Evolutionary conservation across 2,888 invertebrate species (phyloP).

Genomic region (Calameuta pallipes): DNA sequence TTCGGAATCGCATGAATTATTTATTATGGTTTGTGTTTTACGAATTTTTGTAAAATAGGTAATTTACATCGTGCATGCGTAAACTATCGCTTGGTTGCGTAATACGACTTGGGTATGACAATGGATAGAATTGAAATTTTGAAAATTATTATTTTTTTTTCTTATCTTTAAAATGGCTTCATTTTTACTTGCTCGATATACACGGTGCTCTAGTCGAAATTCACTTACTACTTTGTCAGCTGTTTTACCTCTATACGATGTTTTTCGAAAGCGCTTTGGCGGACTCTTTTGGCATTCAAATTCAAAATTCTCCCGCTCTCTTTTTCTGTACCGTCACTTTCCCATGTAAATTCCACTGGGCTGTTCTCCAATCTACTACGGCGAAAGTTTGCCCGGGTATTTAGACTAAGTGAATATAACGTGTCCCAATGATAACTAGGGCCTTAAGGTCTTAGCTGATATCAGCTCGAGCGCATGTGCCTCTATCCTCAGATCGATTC

Average conservation of each 20-base stretch:
- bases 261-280: conserved; percentile 20
- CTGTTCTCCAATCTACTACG: too few relatives aligned
- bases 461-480: not conserved
- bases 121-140: too few relatives aligned
- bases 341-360: not conserved
- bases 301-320: not conserved
- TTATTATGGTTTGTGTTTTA: too few relatives aligned
- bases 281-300: not conserved
- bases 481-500: not conserved
- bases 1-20: too few relatives aligned
- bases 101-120: too few relatives aligned
- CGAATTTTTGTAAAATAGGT: too few relatives aligned
- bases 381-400: not conserved
- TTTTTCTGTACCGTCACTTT: not conserved
- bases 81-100: too few relatives aligned
- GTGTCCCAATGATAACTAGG: not conserved
- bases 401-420: not conserved
- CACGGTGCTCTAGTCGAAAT: not conserved
- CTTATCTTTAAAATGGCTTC: rapidly evolving
- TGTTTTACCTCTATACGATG: not conserved
- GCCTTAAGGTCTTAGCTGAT: not conserved
- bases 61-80: too few relatives aligned
- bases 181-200: not conserved
- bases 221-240: too few relatives aligned
- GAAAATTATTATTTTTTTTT: too few relatives aligned